These are phyloP conservation scores for Cantharis flavilabris DNA, from an alignment of 2,888 invertebrate genomes.

Conservation along the genomic window DNA sequence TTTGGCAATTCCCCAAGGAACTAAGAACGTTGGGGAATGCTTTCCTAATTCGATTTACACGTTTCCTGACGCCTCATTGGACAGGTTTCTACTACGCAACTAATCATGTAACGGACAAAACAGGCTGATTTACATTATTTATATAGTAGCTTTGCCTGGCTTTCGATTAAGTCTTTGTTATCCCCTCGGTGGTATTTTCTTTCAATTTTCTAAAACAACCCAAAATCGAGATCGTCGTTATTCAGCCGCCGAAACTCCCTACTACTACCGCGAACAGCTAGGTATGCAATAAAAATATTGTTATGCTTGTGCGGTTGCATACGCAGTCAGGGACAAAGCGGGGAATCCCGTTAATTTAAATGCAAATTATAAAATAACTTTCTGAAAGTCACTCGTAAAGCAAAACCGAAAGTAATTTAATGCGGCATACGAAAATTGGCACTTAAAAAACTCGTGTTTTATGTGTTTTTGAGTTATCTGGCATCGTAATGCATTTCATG, in stretches of 20 bases:
- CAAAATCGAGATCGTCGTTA: too few relatives aligned
- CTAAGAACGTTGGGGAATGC: slow-evolving; percentile 43
- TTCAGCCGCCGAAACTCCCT: neutral
- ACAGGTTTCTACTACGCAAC: slow-evolving; percentile 41
- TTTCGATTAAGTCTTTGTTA: neutral
- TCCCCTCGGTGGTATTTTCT: neutral
- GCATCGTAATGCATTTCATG: neutral
- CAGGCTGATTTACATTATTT: slow-evolving; percentile 29
- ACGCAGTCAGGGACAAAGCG: neutral
- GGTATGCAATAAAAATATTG: neutral
- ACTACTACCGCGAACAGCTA: neutral
- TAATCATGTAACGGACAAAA: slow-evolving; percentile 44
- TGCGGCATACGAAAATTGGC: neutral
- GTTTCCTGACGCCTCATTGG: slow-evolving; percentile 47
- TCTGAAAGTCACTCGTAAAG: neutral
- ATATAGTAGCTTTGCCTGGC: slow-evolving; percentile 19
- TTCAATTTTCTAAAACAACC: neutral
- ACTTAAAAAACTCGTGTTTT: neutral
- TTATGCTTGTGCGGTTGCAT: neutral
- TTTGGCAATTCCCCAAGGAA: slow-evolving; percentile 44
- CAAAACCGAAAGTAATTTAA: neutral
- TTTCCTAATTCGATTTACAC: slow-evolving; percentile 49
- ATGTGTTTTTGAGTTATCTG: neutral
- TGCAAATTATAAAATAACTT: neutral
- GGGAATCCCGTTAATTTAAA: neutral